phyloP scores from a whole-genome alignment of 2,888 invertebrate genomes.

The Ormia ochracea region DNA sequence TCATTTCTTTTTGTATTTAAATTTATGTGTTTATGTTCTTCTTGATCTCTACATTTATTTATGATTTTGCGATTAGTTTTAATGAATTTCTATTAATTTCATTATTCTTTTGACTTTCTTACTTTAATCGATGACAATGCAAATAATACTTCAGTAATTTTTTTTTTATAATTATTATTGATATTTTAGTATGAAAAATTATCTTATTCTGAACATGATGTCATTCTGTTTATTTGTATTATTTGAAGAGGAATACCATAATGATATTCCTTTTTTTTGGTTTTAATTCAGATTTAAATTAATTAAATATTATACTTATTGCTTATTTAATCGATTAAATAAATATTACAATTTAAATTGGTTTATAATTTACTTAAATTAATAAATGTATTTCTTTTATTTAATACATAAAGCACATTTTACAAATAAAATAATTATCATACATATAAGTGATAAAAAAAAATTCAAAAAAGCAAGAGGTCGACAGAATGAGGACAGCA shows the following conservation, averaged over 20 bases:
- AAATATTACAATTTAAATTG: neutral
- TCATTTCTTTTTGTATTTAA: slow-evolving; percentile 43
- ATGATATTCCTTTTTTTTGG: slow-evolving; percentile 28
- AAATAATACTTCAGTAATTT: slow-evolving; percentile 39
- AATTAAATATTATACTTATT: slow-evolving; percentile 36
- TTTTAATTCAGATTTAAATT: slow-evolving; percentile 51
- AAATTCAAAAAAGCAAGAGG: slow-evolving; percentile 18
- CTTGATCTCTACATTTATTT: slow-evolving; percentile 65
- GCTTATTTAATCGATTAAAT: slow-evolving; percentile 10
- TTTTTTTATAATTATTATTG: slow-evolving; percentile 28
- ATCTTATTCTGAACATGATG: slow-evolving; percentile 28
- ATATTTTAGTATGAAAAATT: slow-evolving; percentile 54
- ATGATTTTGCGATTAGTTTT: slow-evolving; percentile 52
- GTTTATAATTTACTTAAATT: slow-evolving; percentile 44
- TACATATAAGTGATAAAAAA: slow-evolving; percentile 49
- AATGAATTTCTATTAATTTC: slow-evolving; percentile 46
- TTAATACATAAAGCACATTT: slow-evolving; percentile 57
- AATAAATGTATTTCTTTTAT: neutral
- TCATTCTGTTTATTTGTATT: slow-evolving; percentile 39
- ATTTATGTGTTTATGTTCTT: slow-evolving; percentile 22
- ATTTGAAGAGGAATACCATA: slow-evolving; percentile 49
- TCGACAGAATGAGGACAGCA: slow-evolving; percentile 5
- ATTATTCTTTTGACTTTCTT: slow-evolving; percentile 21
- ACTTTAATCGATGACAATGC: slow-evolving; percentile 55
- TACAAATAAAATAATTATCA: slow-evolving; percentile 57